Evolutionary conservation across 2,113 vertebrate genomes (phyloP).

Genomic region (Corythoichthys haematopterus): DNA sequence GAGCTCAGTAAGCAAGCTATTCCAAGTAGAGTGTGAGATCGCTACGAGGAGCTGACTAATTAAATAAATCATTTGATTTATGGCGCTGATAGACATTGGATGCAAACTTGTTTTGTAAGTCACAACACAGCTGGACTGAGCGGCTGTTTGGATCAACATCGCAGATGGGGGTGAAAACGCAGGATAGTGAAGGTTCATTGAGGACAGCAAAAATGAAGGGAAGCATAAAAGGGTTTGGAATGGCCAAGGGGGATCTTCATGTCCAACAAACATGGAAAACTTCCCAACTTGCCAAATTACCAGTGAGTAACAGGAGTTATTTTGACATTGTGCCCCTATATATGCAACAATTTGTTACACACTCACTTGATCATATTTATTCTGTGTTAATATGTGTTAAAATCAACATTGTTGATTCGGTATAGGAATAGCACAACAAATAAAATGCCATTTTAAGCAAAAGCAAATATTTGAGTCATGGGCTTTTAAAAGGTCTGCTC

Average conservation of each 20-base stretch:
- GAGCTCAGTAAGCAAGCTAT: slow-evolving; percentile 64
- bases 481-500: slow-evolving; percentile 45
- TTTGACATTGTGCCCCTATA: no score
- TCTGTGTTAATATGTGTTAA: not conserved
- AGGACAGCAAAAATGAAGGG: not conserved
- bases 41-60: slow-evolving; percentile 49
- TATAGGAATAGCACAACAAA: not conserved
- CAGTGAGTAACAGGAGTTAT: no score
- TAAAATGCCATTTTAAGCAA: slow-evolving; percentile 9
- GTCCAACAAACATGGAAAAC: not conserved
- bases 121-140: slow-evolving; percentile 39
- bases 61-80: slow-evolving; percentile 66
- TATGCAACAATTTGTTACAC: not conserved
- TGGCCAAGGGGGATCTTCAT: not conserved
- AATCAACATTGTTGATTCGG: not conserved
- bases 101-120: slow-evolving; percentile 34
- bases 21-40: slow-evolving; percentile 61
- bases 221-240: slow-evolving; percentile 8
- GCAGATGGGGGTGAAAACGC: not conserved
- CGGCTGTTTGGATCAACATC: slow-evolving; percentile 7
- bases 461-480: slow-evolving; percentile 44
- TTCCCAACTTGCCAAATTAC: no score
- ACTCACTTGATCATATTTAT: not conserved
- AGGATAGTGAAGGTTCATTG: slow-evolving; percentile 1
- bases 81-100: slow-evolving; percentile 56